These are phyloP conservation scores for Camponotus floridanus DNA, from an alignment of 1,140 invertebrate genomes.

Conservation along the genomic window DNA sequence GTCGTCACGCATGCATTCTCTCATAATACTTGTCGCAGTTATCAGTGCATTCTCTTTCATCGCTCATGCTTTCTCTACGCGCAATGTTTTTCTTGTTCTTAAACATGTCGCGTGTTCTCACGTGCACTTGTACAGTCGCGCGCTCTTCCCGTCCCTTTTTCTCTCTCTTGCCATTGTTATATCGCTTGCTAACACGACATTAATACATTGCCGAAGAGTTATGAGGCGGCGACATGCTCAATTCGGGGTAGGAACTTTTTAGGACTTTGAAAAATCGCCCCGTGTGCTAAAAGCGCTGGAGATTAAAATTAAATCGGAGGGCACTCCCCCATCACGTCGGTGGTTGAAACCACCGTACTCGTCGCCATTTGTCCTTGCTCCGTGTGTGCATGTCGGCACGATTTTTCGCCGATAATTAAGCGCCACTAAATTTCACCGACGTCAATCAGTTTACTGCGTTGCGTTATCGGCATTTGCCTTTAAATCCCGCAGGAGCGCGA, in stretches of 20 bases:
- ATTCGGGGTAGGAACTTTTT: conserved; percentile 46
- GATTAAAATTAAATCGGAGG: conserved; percentile 78
- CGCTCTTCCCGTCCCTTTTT: conserved; percentile 36
- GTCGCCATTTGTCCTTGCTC: conserved; percentile 5
- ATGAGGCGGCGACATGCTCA: conserved; percentile 76
- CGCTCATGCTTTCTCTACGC: conserved; percentile 30
- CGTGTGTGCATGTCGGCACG: conserved; percentile 18
- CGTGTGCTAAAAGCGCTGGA: conserved; percentile 73
- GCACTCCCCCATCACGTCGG: conserved; percentile 38
- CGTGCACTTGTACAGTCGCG: conserved; percentile 45
- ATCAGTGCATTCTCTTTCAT: conserved; percentile 23
- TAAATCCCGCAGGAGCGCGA: conserved; percentile 1
- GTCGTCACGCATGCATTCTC: conserved; percentile 13
- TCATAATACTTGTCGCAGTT: conserved; percentile 18
- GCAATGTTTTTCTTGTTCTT: conserved; percentile 37
- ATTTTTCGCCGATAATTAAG: conserved; percentile 75
- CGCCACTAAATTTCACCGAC: conserved; percentile 70
- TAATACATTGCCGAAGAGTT: conserved; percentile 79
- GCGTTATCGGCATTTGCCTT: conserved; percentile 43
- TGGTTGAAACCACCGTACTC: conserved; percentile 33
- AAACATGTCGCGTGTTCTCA: conserved; percentile 36
- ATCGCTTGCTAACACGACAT: conserved; percentile 81
- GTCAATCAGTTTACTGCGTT: conserved; percentile 57
- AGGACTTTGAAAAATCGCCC: conserved; percentile 77
- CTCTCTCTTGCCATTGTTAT: conserved; percentile 76